These are phyloP conservation scores for Ia io DNA, from an alignment of 2,113 vertebrate genomes.

Conservation along the genomic window DNA sequence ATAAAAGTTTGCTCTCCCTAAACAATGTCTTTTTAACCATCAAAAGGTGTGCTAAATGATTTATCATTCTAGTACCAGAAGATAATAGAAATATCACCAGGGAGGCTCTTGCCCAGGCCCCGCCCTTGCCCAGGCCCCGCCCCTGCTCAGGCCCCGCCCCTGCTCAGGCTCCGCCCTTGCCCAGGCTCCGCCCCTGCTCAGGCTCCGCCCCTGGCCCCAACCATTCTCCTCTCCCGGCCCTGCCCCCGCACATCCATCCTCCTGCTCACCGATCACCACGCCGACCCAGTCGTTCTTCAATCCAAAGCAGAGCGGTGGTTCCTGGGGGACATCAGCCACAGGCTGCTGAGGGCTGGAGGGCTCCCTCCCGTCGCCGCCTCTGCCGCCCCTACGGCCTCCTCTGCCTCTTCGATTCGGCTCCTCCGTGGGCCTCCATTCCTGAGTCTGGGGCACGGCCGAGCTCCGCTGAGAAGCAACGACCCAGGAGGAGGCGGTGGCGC, in stretches of 20 bases:
- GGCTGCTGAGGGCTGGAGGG: background rate
- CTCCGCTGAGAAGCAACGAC: background rate
- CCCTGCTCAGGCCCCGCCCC: background rate
- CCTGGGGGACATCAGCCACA: background rate
- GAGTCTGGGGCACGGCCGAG: background rate
- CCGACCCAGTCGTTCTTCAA: conserved; percentile 84
- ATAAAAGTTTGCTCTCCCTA: background rate
- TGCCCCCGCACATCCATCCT: background rate
- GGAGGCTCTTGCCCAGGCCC: background rate
- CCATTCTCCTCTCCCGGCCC: background rate
- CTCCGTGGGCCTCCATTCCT: background rate
- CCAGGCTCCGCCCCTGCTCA: too few relatives aligned
- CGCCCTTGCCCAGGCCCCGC: too few relatives aligned
- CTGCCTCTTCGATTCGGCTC: background rate
- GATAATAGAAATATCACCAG: background rate
- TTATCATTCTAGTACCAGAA: background rate
- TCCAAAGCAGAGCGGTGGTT: conserved; percentile 74
- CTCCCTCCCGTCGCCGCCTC: background rate
- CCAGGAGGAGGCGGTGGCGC: conserved; percentile 12
- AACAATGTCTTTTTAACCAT: background rate
- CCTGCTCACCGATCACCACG: conserved; percentile 86
- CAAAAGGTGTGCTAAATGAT: background rate
- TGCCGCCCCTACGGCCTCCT: background rate
- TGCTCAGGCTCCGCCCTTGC: too few relatives aligned
- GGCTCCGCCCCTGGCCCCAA: background rate